phyloP scores from a whole-genome alignment of 2,797 vertebrate genomes.

The Ammospiza maritima region DNA sequence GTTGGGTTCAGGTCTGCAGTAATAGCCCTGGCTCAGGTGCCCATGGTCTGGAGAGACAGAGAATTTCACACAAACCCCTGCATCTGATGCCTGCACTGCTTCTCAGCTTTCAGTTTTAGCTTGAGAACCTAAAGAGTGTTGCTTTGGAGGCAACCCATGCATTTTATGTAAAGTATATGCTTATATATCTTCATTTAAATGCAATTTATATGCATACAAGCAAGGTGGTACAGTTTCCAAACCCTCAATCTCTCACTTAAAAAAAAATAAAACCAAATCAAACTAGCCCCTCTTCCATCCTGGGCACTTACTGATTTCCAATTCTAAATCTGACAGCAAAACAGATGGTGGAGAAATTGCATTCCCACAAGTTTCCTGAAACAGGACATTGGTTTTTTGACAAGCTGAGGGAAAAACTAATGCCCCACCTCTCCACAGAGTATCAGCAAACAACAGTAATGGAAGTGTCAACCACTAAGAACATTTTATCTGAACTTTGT shows the following conservation, averaged over 20 bases:
- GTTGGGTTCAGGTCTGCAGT: not conserved
- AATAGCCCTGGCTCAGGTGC: not conserved
- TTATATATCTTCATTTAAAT: not conserved
- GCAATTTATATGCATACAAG: not conserved
- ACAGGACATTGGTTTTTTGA: not conserved
- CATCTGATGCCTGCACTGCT: not conserved
- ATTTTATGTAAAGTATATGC: not conserved
- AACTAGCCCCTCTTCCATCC: not conserved
- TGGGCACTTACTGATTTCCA: not conserved
- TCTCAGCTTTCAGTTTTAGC: not conserved
- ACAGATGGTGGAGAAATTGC: not conserved
- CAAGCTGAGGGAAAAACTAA: not conserved
- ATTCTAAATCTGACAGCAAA: not conserved
- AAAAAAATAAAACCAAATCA: not conserved
- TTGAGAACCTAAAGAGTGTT: not conserved
- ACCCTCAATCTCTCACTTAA: not conserved
- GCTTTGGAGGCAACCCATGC: not conserved
- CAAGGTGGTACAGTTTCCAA: not conserved
- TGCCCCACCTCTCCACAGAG: rapidly evolving
- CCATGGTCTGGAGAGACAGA: not conserved
- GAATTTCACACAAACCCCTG: not conserved
- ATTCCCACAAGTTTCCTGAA: not conserved
- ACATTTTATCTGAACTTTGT: not conserved
- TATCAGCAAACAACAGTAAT: not conserved
- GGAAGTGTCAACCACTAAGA: not conserved